Conservation (phyloP, 2,113 vertebrate species). For the Pteropus alecto region DNA sequence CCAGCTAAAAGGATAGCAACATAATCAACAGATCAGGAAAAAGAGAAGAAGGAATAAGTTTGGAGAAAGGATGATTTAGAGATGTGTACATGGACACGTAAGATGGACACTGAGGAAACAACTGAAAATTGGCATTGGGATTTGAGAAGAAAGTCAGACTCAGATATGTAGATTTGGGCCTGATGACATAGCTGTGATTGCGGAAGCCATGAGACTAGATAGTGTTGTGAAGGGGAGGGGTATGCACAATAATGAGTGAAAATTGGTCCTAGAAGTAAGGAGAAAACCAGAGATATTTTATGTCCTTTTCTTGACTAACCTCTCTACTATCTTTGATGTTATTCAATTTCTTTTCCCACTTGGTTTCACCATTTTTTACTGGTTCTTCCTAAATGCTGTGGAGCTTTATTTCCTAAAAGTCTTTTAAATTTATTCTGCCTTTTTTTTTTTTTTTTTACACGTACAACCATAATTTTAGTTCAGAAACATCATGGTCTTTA, state of each 20-base stretch:
- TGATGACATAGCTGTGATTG: not conserved
- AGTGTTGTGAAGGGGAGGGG: not conserved
- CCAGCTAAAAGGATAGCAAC: not conserved
- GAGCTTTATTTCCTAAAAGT: not conserved
- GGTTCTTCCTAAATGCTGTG: not conserved
- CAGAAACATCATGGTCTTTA: not conserved
- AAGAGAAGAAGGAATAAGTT: not conserved
- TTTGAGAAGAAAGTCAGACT: not conserved
- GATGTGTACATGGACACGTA: not conserved
- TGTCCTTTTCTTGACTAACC: not conserved
- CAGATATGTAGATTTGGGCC: not conserved
- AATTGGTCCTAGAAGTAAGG: not conserved
- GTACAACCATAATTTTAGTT: not conserved
- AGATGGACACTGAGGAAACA: not conserved
- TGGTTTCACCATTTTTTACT: not conserved
- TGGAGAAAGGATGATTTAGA: not conserved
- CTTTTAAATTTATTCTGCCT: not conserved
- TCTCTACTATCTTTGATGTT: not conserved
- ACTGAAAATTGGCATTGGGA: not conserved
- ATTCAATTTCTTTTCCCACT: not conserved
- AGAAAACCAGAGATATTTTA: not conserved
- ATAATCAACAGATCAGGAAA: not conserved
- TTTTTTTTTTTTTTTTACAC: not conserved
- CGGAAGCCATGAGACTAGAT: not conserved
- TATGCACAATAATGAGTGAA: not conserved